phyloP scores from a whole-genome alignment of 2,113 vertebrate genomes.

The Dryoscopus gambensis region DNA sequence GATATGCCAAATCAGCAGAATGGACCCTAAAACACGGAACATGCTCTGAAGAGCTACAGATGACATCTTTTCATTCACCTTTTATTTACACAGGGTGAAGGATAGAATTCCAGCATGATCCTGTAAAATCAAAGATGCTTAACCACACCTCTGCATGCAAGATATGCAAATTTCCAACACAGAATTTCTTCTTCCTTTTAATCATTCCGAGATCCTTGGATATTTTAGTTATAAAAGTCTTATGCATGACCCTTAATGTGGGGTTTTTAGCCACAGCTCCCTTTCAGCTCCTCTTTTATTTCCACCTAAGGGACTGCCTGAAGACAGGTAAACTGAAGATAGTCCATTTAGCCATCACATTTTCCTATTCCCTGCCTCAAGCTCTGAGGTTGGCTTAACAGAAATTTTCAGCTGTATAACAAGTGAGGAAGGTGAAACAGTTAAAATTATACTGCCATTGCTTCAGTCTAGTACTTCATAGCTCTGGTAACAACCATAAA shows the following conservation, averaged over 20 bases:
- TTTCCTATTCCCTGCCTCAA: not conserved
- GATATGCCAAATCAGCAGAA: not conserved
- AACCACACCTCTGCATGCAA: not conserved
- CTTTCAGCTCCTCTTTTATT: not conserved
- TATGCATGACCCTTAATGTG: not conserved
- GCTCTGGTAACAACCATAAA: slow-evolving; percentile 38
- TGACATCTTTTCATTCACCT: not conserved
- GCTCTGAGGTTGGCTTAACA: not conserved
- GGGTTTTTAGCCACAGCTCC: not conserved
- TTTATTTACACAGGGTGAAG: not conserved
- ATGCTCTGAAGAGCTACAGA: not conserved
- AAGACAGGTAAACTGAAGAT: not conserved
- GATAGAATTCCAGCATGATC: not conserved
- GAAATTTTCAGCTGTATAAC: not conserved
- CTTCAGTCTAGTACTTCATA: not conserved
- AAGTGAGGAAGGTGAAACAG: not conserved
- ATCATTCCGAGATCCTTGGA: not conserved
- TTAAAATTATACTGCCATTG: not conserved
- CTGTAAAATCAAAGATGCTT: not conserved
- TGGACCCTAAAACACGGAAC: not conserved
- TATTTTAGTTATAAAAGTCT: not conserved
- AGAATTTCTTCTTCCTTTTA: not conserved
- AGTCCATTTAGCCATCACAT: not conserved
- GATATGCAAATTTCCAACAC: not conserved
- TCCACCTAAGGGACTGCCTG: not conserved